Conservation (phyloP, 2,888 invertebrate genomes). For the Troilus luridus region DNA sequence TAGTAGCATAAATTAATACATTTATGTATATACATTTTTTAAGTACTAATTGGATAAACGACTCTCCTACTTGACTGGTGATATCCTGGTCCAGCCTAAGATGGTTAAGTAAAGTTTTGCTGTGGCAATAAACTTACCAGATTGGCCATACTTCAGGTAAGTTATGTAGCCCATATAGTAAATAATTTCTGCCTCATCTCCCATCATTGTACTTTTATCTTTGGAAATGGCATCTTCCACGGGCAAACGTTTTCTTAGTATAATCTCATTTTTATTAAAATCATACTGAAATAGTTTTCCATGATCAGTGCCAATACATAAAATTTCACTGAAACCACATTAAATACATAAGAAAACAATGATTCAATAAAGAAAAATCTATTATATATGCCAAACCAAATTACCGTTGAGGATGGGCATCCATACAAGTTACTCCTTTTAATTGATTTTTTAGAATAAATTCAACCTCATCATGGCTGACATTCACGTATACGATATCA, state of each 20-base stretch:
- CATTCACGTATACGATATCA: conserved; percentile 46
- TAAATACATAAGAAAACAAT: background rate
- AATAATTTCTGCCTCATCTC: background rate
- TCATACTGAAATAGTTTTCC: background rate
- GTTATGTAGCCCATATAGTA: background rate
- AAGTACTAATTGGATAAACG: no score
- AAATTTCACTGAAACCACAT: background rate
- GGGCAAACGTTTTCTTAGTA: background rate
- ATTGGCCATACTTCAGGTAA: background rate
- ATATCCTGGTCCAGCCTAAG: no score
- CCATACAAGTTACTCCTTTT: conserved; percentile 24
- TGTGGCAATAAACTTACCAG: background rate
- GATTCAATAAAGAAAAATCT: background rate
- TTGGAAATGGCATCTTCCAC: background rate
- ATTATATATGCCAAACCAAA: background rate
- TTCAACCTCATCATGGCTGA: conserved; percentile 4
- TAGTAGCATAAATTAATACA: no score
- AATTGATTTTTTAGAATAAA: conserved; percentile 9
- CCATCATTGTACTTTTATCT: background rate
- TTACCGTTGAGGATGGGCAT: conserved; percentile 51
- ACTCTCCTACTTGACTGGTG: no score
- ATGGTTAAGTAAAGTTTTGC: no score
- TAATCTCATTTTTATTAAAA: background rate
- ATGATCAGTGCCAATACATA: conserved; percentile 16
- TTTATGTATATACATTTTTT: no score